Percentiles rank a stretch among this genome's conserved stretches.
These are phyloP conservation scores for Lissonota sp. DNA, from an alignment of 2,888 invertebrate species.

Conservation along the genomic window DNA sequence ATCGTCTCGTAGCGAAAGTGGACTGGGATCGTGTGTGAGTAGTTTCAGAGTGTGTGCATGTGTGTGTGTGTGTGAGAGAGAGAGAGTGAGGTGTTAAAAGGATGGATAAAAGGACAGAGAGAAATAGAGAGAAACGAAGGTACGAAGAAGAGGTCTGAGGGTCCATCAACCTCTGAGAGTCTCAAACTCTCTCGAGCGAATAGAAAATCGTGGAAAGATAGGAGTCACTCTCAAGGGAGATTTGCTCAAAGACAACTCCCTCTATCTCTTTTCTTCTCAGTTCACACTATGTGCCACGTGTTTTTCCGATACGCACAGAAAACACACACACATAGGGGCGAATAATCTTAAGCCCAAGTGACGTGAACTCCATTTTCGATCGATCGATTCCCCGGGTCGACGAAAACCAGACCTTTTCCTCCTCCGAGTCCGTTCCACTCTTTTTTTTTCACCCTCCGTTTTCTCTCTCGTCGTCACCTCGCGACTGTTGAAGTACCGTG, in stretches of 20 bases:
- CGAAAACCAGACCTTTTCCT: conserved; percentile 21
- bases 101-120: background rate
- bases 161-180: conserved; percentile 30
- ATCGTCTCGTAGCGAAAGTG: conserved; percentile 66
- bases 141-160: background rate
- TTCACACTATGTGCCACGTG: background rate
- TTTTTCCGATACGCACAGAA: background rate
- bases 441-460: background rate
- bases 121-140: background rate
- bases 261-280: background rate
- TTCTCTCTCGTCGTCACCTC: conserved; percentile 7
- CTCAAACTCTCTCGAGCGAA: conserved; percentile 23
- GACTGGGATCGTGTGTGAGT: conserved; percentile 38
- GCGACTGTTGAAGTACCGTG: conserved; percentile 13
- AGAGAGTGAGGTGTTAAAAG: conserved; percentile 4
- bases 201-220: background rate
- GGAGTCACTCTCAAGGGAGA: conserved; percentile 49
- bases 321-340: conserved; percentile 9
- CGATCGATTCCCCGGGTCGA: conserved; percentile 46
- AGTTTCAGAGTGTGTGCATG: background rate
- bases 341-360: conserved; percentile 11
- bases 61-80: background rate
- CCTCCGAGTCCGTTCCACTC: background rate
- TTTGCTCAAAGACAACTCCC: conserved; percentile 31
- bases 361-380: conserved; percentile 44